Percentiles rank a stretch among this genome's conserved stretches.
These are phyloP conservation scores for Electrona antarctica DNA, from an alignment of 2,113 vertebrate species.

Conservation along the genomic window DNA sequence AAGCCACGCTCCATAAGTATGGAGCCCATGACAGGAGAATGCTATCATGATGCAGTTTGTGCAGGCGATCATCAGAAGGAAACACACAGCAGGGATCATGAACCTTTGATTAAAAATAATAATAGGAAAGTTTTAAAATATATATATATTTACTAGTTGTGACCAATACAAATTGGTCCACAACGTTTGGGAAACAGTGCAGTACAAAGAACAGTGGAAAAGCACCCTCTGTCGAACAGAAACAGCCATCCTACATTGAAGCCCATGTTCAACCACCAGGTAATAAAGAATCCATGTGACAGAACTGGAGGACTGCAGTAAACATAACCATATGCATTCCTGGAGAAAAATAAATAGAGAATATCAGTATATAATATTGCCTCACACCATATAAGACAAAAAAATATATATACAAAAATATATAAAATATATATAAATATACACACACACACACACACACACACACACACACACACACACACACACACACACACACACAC, in stretches of 20 bases:
- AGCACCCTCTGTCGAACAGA: constrained; percentile 76
- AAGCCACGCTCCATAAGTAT: constrained; percentile 74
- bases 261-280: constrained; percentile 71
- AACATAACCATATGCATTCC: constrained; percentile 68
- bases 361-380: background rate
- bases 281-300: constrained; percentile 63
- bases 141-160: too few relatives aligned
- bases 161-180: too few relatives aligned
- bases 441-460: background rate
- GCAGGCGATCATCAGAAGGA: constrained; percentile 76
- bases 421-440: background rate
- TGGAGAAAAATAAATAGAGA: constrained; percentile 29
- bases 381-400: background rate
- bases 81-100: constrained; percentile 54
- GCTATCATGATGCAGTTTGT: constrained; percentile 74
- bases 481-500: too few relatives aligned
- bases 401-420: background rate
- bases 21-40: constrained; percentile 77
- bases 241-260: constrained; percentile 71
- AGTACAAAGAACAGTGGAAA: background rate
- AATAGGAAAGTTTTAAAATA: background rate
- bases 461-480: too few relatives aligned
- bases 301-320: constrained; percentile 72
- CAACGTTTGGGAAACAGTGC: too few relatives aligned
- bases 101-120: constrained; percentile 24